phyloP scores from a whole-genome alignment of 2,113 vertebrate species.

The Hemibagrus wyckioides region DNA sequence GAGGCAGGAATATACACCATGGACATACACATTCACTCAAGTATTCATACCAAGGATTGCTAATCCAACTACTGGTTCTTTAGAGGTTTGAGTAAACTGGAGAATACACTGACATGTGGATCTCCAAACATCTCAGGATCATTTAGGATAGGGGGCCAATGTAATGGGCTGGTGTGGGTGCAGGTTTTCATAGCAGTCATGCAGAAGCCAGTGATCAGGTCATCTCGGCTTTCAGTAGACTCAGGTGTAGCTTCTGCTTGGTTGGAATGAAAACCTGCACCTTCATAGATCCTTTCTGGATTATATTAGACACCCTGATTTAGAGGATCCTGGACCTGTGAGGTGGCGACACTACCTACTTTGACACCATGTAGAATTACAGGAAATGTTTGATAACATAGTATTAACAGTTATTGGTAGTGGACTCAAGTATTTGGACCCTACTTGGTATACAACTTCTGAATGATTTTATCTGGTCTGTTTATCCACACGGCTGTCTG shows the following conservation, averaged over 20 bases:
- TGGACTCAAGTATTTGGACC: constrained; percentile 5
- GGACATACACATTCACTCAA: background rate
- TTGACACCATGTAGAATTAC: background rate
- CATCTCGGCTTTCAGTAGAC: no score
- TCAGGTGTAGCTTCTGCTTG: no score
- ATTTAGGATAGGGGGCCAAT: no score
- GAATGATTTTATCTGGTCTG: background rate
- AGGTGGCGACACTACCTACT: background rate
- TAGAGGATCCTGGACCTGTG: background rate
- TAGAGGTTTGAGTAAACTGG: background rate
- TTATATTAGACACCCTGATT: no score
- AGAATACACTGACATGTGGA: background rate
- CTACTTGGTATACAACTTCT: background rate
- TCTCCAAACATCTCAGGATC: background rate
- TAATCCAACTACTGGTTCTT: background rate
- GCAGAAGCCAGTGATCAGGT: no score
- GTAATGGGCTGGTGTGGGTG: no score
- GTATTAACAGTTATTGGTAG: background rate
- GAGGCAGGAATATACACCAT: background rate
- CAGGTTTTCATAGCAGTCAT: no score
- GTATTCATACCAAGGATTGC: background rate
- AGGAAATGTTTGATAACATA: background rate
- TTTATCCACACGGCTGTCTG: background rate
- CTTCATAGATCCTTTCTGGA: no score
- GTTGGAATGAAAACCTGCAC: no score